Percentiles rank a stretch among this genome's conserved stretches.
phyloP scores from a whole-genome alignment of 2,113 vertebrate species.

The Hemiprocne comata region DNA sequence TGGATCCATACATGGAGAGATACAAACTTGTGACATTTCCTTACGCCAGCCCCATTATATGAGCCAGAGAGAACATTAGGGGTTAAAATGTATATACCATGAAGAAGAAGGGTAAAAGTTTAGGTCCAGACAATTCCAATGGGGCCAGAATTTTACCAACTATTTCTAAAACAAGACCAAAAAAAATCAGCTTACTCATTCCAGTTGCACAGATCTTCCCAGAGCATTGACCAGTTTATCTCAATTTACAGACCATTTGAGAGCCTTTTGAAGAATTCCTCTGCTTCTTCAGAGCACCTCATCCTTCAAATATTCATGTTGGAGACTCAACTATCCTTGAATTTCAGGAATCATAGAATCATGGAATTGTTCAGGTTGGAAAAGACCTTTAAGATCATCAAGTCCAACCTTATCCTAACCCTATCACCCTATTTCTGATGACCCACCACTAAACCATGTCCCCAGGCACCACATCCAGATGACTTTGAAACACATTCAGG shows the following conservation, averaged over 20 bases:
- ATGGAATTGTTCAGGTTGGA: too few species aligned
- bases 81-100: neutral
- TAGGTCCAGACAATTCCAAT: neutral
- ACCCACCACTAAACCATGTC: too few species aligned
- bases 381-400: too few species aligned
- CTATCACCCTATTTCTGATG: too few species aligned
- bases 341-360: too few species aligned
- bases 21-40: accelerated
- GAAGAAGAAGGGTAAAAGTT: neutral
- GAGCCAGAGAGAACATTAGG: neutral
- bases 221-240: accelerated
- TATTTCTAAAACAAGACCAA: neutral
- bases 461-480: too few species aligned
- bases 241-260: neutral
- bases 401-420: too few species aligned
- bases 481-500: too few species aligned
- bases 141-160: neutral
- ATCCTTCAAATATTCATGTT: neutral
- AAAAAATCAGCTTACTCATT: neutral
- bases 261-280: neutral
- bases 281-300: neutral
- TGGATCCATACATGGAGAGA: too few species aligned
- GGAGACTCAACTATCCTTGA: neutral
- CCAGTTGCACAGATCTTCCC: neutral
- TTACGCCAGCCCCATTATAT: neutral